Base-by-base conservation (phyloP, 2,888 invertebrate genomes). In the Sisyra nigra region DNA sequence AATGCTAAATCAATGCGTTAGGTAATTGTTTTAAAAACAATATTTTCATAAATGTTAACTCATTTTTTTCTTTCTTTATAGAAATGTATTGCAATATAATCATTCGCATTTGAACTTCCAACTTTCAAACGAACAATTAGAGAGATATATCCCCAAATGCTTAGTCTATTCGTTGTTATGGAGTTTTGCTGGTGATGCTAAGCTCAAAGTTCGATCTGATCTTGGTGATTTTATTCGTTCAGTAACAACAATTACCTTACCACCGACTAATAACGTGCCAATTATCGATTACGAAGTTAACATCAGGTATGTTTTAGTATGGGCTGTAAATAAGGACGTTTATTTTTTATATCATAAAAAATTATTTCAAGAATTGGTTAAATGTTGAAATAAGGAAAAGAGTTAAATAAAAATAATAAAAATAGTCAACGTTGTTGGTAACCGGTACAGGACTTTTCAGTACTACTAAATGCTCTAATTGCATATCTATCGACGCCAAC, bases 161-260 rank as follows among this genome's bases (percentile, higher is more conserved):
- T 71, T 99, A 46, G 77, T 98, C 0, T 93, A 94, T 59, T 86
- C 91, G 1, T 65, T 97, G 34, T 67, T 99, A 5, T 99, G 98
- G 98, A 92, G 96, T 44, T 93, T 99, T 56, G 84, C 94, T 48
- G 98, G 98, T 24, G 98, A 99, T 64, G 93, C 96, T 34, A 94
- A 93, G 62, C 73, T 98, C 37, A 97, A 94, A 71, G 86, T 89
- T 45, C 75, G 98, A 49, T 85, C 88, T 40, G 93, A 96, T 64
- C 68, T 99, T 49, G 93, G 96, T 2, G 94, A 98, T 61, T 98
- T 91, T 60, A 81, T 98, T 49, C 75, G 96, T 49, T 88, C 89
- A 32, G 86, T 93, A 3, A 94, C 97, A 4, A 97, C 97, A 0
- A 79, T 97, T 57, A 81, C 82, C 11, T 66, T 98, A 48, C 94